Base-by-base conservation (phyloP, 1,140 invertebrate genomes). In the Hyles euphorbiae region DNA sequence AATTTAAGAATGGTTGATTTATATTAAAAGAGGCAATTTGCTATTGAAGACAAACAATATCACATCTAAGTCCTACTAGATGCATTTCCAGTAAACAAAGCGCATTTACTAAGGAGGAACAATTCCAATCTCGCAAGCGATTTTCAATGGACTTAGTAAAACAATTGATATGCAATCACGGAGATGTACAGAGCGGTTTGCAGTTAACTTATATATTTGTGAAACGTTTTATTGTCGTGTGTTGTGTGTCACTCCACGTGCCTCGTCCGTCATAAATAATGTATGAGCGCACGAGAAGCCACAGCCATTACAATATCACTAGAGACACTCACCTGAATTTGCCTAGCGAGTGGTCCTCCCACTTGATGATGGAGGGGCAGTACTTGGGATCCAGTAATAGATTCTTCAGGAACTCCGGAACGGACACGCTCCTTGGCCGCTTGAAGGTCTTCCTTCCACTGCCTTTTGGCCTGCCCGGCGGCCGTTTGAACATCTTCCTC, bases 331-430 rank as follows among this genome's bases (percentile, higher is more conserved):
- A 90, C 89, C 87, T 89, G 87, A 98, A 98, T 61, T 95, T 94
- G 1, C 96, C 96, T 64, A 94, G 91, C 33, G 94, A 92, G 70
- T 95, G 93, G 81, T 97, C 93, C 78, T 97, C 96, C 96, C 96
- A 98, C 76, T 95, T 94, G 61, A 97, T 95, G 47, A 95, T 90
- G 58, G 92, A 93, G 3, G 96, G 95, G 84, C 95, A 96, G 44
- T 94, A 95, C 58, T 92, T 91, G 11, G 92, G 91, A 72, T 96
- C 92, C 47, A 94, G 91, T 11, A 97, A 84, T 8, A 96, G 90
- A 79, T 96, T 94, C 64, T 95, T 90, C 59, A 97, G 93, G 78
- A 96, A 97, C 82, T 97, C 95, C 91, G 89, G 89, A 6, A 90
- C 87, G 43, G 87, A 89, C 90, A 96, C 69, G 95, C 88, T 86